These are phyloP conservation scores for Aphidoletes aphidimyza DNA, from an alignment of 2,888 invertebrate genomes.

Conservation along the genomic window DNA sequence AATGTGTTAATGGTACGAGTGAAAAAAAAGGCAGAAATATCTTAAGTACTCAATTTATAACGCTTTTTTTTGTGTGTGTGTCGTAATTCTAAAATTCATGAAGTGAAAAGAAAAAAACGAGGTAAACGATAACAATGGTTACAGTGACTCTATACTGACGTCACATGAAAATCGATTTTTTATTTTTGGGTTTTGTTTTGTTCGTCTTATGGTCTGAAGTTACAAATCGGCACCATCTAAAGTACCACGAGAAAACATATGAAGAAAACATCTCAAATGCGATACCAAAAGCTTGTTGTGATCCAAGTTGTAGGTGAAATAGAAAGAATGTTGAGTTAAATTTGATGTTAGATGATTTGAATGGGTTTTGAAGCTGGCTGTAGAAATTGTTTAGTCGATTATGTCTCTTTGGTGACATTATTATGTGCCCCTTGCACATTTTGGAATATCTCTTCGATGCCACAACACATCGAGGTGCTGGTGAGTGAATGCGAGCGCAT, in stretches of 20 bases:
- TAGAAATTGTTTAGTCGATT: background rate
- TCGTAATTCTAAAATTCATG: background rate
- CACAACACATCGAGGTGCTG: too few species aligned
- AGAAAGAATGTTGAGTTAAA: background rate
- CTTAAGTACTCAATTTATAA: constrained; percentile 49
- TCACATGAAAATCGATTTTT: background rate
- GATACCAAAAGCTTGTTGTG: too few species aligned
- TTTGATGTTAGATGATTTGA: constrained; percentile 31
- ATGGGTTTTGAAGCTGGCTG: background rate
- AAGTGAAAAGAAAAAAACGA: background rate
- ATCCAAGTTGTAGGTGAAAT: too few species aligned
- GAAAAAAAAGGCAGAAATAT: constrained; percentile 6
- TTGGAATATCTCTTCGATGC: constrained; percentile 35
- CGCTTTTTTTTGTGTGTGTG: background rate
- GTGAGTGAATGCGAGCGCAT: background rate
- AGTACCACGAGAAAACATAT: background rate
- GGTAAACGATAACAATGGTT: background rate
- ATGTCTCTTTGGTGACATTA: background rate
- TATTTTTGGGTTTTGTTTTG: background rate
- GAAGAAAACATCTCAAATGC: background rate
- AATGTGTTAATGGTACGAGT: background rate
- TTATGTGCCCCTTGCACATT: constrained; percentile 24
- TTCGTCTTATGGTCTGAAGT: background rate
- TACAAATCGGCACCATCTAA: background rate
- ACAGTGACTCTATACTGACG: background rate